These are phyloP conservation scores for Agonopterix heracliana DNA, from an alignment of 2,888 invertebrate species.

Conservation along the genomic window DNA sequence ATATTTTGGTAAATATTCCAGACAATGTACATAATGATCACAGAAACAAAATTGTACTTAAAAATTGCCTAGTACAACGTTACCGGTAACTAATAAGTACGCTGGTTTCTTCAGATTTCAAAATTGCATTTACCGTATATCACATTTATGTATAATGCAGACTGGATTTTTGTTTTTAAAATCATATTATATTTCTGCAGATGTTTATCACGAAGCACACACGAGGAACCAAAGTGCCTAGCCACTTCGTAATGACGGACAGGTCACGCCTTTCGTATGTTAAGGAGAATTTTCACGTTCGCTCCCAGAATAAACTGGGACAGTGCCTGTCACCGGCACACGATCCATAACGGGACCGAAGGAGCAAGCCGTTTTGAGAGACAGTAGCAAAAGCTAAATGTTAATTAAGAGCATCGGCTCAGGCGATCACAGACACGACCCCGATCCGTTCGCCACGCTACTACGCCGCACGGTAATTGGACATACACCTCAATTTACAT, in stretches of 20 bases:
- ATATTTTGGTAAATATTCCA: too few relatives aligned
- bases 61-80: too few relatives aligned
- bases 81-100: too few relatives aligned
- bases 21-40: too few relatives aligned
- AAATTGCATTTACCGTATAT: too few relatives aligned
- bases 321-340: slow-evolving; percentile 47
- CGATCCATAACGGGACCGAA: slow-evolving; percentile 55
- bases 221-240: not conserved
- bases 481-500: slow-evolving; percentile 45
- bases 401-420: slow-evolving; percentile 64
- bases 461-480: slow-evolving; percentile 44
- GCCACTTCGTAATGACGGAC: slow-evolving; percentile 12
- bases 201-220: not conserved
- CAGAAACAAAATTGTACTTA: too few relatives aligned
- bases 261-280: slow-evolving; percentile 28
- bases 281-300: slow-evolving; percentile 32
- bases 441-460: slow-evolving; percentile 27
- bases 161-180: too few relatives aligned
- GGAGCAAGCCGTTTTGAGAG: slow-evolving; percentile 35
- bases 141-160: too few relatives aligned
- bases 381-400: slow-evolving; percentile 61
- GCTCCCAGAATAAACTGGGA: slow-evolving; percentile 36
- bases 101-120: too few relatives aligned
- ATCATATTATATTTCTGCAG: not conserved
- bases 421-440: slow-evolving; percentile 52